Base-by-base conservation (phyloP, 2,888 invertebrate genomes). In the Aporophyla nigra region DNA sequence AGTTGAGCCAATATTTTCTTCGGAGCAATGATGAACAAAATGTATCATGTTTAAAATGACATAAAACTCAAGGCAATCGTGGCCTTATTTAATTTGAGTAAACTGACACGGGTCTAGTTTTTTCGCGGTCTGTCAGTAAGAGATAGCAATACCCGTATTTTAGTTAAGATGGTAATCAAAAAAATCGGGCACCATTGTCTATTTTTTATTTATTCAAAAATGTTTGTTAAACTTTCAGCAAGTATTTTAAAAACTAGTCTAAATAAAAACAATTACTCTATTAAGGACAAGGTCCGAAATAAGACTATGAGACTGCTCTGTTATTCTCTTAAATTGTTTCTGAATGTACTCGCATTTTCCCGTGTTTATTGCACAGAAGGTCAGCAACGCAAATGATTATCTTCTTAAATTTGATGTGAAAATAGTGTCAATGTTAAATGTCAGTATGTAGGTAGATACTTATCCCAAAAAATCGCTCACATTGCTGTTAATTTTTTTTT, bases 311-410 rank as follows among this genome's bases (percentile, higher is more conserved):
- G 86, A 85, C 80, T 85, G 78, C 59, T 81, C 84, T 85, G 86
- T 87, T 87, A 86, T 89, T 88, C 87, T 87, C 83, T 90, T 82
- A 86, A 89, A 87, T 90, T 89, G 89, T 88, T 88, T 86, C 85
- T 87, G 82, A 89, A 86, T 86, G 88, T 89, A 85, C 78, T 85
- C 82, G 83, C 77, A 76, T 91, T 90, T 90, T 90, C 90, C 90
- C 91, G 90, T 91, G 89, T 89, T 88, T 89, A 90, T 88, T 89
- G 87, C 80, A 80, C 59, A 83, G 85, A 86, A 91, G 91, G 91
- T 86, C 86, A 85, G 66, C 88, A 79, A 56, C 67, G 80, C 84
- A 88, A 86, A 87, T 82, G 84, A 84, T 87, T 76, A 86, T 85
- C 78, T 84, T 85, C 66, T 85, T 82, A 82, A 86, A 82, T 74